Base-by-base conservation (phyloP, 1,140 invertebrate species). In the Zeugodacus cucurbitae region DNA sequence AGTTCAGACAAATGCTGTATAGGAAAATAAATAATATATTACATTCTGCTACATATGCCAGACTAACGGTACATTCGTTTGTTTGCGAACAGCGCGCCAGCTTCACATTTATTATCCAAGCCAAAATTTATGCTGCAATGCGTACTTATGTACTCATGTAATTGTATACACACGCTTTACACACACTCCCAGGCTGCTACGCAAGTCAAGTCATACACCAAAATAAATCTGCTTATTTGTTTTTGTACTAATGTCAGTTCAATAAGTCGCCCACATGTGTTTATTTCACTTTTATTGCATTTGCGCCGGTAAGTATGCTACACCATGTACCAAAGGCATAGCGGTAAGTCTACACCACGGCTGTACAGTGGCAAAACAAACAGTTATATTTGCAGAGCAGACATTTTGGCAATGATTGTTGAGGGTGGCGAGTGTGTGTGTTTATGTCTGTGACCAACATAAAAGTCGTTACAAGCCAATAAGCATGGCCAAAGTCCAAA, bases 381-480 rank as follows among this genome's bases (percentile, higher is more conserved):
- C 34, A 22, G 41, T 17, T 32, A n/a, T 37, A 41, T 32, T 37
- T 14, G 26, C 0, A 14, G 17, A 17, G 34, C 22, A 41, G 11
- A 5, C 1, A 67, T 32, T 14, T 67, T 6, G 17, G 14, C 34
- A 34, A 8, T 62, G 22, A 5, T 1, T 62, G 6, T 62, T n/a
- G n/a, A n/a, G n/a, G n/a, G n/a, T 2, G 22, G 29, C 34, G 26
- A 10, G 34, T 1, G 34, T 22, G 34, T 41, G 6, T 62, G 58
- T 17, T 62, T 62, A 74, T 74, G 67, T 17, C 67, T 22, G 20
- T 20, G 10, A 41, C 67, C 22, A 32, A 11, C 34, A 74, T 74
- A n/a, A 74, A 74, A 48, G 37, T 48, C 74, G 26, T 82, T 82
- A 48, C 74, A 82, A 82, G n/a, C 74, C 74, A 82, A n/a, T 34